Conservation (phyloP, 1,140 invertebrate species). For the Chrysomallon squamiferum region DNA sequence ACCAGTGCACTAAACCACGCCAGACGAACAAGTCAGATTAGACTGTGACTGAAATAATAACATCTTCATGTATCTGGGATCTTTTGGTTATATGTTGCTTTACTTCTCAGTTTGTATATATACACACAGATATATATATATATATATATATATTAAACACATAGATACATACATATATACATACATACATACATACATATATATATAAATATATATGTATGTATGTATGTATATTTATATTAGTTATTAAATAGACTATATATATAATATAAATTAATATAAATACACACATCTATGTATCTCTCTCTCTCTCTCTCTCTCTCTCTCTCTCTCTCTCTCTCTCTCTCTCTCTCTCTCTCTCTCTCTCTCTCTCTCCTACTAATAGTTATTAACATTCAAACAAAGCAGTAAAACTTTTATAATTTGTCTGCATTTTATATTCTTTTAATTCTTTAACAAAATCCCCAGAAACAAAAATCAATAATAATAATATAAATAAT, state of each 20-base stretch:
- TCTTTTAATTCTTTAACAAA: no score
- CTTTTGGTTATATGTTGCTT: no score
- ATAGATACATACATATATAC: background rate
- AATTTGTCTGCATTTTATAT: no score
- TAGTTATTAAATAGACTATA: background rate
- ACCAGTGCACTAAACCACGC: no score
- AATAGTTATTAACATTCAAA: no score
- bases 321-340: constrained; percentile 11
- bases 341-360: background rate
- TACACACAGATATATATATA: no score
- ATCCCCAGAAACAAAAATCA: background rate
- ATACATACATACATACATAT: background rate
- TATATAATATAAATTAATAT: background rate
- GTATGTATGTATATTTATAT: background rate
- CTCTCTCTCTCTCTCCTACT: constrained; percentile 2
- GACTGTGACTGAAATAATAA: no score
- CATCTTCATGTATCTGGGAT: no score
- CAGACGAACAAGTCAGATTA: no score
- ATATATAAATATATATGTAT: constrained; percentile 2
- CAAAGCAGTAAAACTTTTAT: no score
- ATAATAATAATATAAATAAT: background rate
- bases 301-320: constrained; percentile 1
- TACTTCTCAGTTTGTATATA: no score
- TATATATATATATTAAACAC: no score
- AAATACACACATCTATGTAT: background rate